Percentiles rank a stretch among this genome's conserved stretches.
Evolutionary conservation across 2,797 vertebrate species (phyloP).

Genomic region (Spinibarbus caldwelli): DNA sequence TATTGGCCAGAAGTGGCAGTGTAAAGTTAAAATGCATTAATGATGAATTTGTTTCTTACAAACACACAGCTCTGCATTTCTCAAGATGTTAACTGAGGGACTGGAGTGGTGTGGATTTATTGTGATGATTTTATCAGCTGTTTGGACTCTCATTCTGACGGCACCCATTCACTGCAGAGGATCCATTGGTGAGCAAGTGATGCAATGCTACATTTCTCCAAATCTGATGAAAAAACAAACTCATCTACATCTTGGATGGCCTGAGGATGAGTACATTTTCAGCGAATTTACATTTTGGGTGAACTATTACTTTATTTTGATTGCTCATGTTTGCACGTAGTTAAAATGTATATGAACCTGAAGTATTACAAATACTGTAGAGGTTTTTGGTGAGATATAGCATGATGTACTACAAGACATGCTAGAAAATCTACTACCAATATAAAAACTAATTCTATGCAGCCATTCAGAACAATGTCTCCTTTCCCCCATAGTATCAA

Average conservation of each 20-base stretch:
- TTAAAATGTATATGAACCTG: no score
- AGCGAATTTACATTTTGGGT: rapidly evolving
- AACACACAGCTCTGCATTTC: no score
- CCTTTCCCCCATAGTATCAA: neutral
- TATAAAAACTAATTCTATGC: neutral
- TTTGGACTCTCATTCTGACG: no score
- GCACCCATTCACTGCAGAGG: no score
- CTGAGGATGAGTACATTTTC: rapidly evolving
- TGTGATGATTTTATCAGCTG: neutral
- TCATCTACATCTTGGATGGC: rapidly evolving
- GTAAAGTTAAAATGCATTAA: no score
- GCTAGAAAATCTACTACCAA: neutral
- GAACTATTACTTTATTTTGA: neutral
- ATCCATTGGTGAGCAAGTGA: no score
- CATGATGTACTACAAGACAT: neutral
- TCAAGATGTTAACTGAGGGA: neutral
- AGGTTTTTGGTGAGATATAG: neutral
- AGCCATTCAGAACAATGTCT: neutral
- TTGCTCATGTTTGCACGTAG: no score
- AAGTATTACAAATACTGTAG: neutral
- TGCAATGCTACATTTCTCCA: no score
- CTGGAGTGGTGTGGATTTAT: neutral
- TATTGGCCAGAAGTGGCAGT: no score
- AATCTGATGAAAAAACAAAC: neutral
- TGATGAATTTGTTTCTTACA: no score